Conservation (phyloP, 1,140 invertebrate genomes). For the Anastrepha obliqua region DNA sequence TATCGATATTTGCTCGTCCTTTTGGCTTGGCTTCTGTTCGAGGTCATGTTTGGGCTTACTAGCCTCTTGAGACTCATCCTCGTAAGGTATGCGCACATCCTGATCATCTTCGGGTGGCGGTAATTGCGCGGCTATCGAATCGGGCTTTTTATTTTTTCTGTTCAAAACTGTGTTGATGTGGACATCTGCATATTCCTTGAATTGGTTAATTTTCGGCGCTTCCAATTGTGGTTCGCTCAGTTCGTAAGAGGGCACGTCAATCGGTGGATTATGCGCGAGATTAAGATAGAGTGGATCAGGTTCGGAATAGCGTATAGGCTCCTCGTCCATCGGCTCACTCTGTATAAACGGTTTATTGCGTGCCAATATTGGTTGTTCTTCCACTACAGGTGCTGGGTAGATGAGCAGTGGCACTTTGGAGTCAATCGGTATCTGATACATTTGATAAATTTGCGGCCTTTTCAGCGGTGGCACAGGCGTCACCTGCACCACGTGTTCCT, state of each 20-base stretch:
- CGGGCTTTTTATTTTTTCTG: slow-evolving; percentile 53
- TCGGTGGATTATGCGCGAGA: slow-evolving; percentile 58
- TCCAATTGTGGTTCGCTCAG: slow-evolving; percentile 60
- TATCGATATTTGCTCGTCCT: neutral
- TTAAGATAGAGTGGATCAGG: slow-evolving; percentile 73
- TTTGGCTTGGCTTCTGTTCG: slow-evolving; percentile 54
- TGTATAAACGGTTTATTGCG: slow-evolving; percentile 65
- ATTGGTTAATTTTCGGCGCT: slow-evolving; percentile 45
- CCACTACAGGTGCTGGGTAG: slow-evolving; percentile 60
- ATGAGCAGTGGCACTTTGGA: slow-evolving; percentile 64
- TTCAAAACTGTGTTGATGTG: neutral
- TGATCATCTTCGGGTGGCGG: slow-evolving; percentile 62
- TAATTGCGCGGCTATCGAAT: slow-evolving; percentile 69
- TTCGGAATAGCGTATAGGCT: slow-evolving; percentile 71
- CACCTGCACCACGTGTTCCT: slow-evolving; percentile 53
- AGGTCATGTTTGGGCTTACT: slow-evolving; percentile 2
- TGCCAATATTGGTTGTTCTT: slow-evolving; percentile 56
- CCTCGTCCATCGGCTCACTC: slow-evolving; percentile 68
- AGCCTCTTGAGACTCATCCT: neutral
- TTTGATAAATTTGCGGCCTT: slow-evolving; percentile 61
- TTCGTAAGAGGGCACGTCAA: neutral
- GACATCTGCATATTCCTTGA: neutral
- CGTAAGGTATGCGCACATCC: slow-evolving; percentile 57
- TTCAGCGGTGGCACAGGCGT: slow-evolving; percentile 56
- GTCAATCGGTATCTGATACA: slow-evolving; percentile 54